These are phyloP conservation scores for Alviniconcha strummeri DNA, from an alignment of 2,888 invertebrate species.

Conservation along the genomic window DNA sequence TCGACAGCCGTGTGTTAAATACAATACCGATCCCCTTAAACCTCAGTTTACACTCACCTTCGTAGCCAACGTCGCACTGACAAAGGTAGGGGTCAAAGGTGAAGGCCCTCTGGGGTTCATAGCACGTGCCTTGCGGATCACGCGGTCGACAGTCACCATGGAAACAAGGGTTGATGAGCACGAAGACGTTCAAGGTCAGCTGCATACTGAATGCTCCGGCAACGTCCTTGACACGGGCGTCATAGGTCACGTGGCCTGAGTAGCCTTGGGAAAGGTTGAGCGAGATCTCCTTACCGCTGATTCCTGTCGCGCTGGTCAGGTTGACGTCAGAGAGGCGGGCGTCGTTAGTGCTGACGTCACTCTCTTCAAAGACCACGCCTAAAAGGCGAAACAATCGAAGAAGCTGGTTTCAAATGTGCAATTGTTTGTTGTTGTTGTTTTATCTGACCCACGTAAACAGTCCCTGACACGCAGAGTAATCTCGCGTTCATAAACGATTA, in stretches of 20 bases:
- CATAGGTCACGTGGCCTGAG: slow-evolving; percentile 21
- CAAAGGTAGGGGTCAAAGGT: slow-evolving; percentile 6
- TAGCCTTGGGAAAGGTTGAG: background rate
- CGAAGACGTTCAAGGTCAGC: slow-evolving; percentile 22
- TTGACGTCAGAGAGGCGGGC: background rate
- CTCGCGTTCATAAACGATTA: no score
- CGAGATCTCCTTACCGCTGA: slow-evolving; percentile 18
- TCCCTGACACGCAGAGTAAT: no score
- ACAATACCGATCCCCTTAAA: background rate
- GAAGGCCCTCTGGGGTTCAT: background rate
- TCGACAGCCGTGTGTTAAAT: background rate
- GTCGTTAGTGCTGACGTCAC: background rate
- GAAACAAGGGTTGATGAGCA: slow-evolving; percentile 20
- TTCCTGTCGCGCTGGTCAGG: background rate
- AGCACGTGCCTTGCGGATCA: background rate
- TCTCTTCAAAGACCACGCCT: background rate
- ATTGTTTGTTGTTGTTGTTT: no score
- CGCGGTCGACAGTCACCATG: slow-evolving; percentile 20
- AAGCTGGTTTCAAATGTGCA: no score
- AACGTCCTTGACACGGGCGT: slow-evolving; percentile 28
- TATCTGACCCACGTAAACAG: no score
- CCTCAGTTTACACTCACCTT: slow-evolving; percentile 8
- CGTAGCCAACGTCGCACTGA: slow-evolving; percentile 18
- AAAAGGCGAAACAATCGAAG: no score
- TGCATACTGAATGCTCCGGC: slow-evolving; percentile 13